phyloP scores from a whole-genome alignment of 1,140 invertebrate genomes.

The Asbolus verrucosus region DNA sequence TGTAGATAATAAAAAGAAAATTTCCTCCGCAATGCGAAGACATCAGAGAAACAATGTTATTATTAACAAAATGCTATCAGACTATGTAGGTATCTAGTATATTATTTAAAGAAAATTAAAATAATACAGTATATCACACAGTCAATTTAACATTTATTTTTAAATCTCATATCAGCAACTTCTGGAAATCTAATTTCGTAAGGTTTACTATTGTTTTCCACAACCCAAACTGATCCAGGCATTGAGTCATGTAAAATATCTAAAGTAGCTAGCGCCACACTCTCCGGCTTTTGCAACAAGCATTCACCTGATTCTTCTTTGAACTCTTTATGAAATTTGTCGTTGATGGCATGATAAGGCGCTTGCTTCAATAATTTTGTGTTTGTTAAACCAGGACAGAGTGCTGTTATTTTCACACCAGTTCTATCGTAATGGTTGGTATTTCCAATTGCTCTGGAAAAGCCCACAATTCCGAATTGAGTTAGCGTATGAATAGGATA shows the following conservation, averaged over 20 bases:
- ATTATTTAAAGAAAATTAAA: too few species aligned
- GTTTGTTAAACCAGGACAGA: slow-evolving; percentile 57
- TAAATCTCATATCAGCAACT: slow-evolving; percentile 23
- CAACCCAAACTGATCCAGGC: slow-evolving; percentile 60
- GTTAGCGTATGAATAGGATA: slow-evolving; percentile 70
- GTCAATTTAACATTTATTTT: slow-evolving; percentile 44
- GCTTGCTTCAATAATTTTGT: slow-evolving; percentile 53
- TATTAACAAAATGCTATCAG: too few species aligned
- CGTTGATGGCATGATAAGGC: slow-evolving; percentile 53
- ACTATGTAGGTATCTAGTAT: too few species aligned
- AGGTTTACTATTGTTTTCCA: slow-evolving; percentile 57
- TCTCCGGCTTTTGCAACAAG: slow-evolving; percentile 50
- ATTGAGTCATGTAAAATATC: slow-evolving; percentile 53
- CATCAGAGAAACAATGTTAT: too few species aligned
- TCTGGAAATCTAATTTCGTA: slow-evolving; percentile 57
- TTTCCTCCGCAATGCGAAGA: too few species aligned
- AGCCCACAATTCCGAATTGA: slow-evolving; percentile 70
- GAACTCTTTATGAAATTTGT: slow-evolving; percentile 55
- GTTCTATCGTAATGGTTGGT: slow-evolving; percentile 53
- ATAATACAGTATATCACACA: too few species aligned
- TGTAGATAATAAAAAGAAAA: too few species aligned
- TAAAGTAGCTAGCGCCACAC: slow-evolving; percentile 54
- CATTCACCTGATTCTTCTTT: slow-evolving; percentile 55
- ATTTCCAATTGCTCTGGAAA: slow-evolving; percentile 67
- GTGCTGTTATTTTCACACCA: slow-evolving; percentile 56